phyloP scores from a whole-genome alignment of 2,797 vertebrate species.

The Enteromius afrohamiltoni region DNA sequence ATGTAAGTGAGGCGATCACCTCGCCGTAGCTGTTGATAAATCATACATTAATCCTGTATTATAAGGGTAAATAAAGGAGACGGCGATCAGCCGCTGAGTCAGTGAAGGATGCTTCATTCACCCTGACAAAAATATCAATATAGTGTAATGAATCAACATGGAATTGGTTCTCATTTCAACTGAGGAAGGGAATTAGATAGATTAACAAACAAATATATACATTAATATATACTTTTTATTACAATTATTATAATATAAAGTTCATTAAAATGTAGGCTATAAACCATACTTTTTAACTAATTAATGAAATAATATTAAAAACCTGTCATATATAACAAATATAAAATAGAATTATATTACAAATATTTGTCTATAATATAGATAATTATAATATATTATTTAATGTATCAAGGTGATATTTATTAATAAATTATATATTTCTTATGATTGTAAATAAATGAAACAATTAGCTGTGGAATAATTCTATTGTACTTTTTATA shows the following conservation, averaged over 20 bases:
- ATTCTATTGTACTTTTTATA: background rate
- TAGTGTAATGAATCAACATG: background rate
- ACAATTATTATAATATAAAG: background rate
- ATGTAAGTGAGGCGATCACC: constrained; percentile 15
- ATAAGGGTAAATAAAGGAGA: constrained; percentile 19
- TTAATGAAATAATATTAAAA: too few relatives aligned
- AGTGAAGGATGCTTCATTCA: background rate
- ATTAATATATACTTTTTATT: too few relatives aligned
- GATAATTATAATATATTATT: background rate
- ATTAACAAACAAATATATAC: background rate
- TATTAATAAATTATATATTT: background rate
- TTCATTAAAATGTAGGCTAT: background rate
- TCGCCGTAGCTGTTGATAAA: constrained; percentile 2
- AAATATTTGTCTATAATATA: too few relatives aligned
- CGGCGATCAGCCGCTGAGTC: background rate
- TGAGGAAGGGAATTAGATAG: background rate
- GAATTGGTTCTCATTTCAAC: background rate
- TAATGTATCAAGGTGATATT: background rate
- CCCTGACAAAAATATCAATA: constrained; percentile 14
- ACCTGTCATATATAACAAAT: too few relatives aligned
- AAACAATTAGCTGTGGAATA: background rate
- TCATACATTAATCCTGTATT: background rate
- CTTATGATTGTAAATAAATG: background rate
- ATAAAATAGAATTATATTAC: too few relatives aligned
- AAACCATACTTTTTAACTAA: background rate